A percentile compares a stretch with the other conserved stretches of the same genome.
phyloP scores from a whole-genome alignment of 2,113 vertebrate genomes.

The Pica pica region DNA sequence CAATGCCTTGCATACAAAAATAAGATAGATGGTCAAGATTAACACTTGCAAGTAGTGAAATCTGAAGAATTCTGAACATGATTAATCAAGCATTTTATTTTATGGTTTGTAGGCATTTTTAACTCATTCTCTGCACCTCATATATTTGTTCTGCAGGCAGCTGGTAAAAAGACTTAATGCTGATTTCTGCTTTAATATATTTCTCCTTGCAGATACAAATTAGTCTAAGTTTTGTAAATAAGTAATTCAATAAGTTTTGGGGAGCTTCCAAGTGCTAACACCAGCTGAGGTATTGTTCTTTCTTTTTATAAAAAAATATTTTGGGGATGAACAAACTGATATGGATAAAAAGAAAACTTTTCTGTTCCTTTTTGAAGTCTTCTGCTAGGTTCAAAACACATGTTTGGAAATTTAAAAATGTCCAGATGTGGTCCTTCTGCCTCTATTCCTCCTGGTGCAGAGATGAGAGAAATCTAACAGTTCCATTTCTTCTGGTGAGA shows the following conservation, averaged over 20 bases:
- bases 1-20: background rate
- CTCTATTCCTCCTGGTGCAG: background rate
- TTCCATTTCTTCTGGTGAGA: background rate
- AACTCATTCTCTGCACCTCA: background rate
- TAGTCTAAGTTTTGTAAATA: conserved; percentile 10
- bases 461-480: background rate
- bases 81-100: background rate
- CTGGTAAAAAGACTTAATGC: background rate
- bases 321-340: background rate
- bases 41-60: background rate
- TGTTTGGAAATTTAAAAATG: background rate
- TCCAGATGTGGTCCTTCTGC: background rate
- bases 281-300: background rate
- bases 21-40: background rate
- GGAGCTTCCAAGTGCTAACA: background rate
- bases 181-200: background rate
- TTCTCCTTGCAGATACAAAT: conserved; percentile 1
- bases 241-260: background rate
- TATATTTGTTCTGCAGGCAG: background rate
- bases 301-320: background rate
- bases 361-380: background rate
- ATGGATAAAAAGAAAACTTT: background rate
- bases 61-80: background rate
- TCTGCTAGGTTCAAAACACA: background rate
- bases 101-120: background rate